phyloP scores from a whole-genome alignment of 2,113 vertebrate species.

The Rynchops niger region DNA sequence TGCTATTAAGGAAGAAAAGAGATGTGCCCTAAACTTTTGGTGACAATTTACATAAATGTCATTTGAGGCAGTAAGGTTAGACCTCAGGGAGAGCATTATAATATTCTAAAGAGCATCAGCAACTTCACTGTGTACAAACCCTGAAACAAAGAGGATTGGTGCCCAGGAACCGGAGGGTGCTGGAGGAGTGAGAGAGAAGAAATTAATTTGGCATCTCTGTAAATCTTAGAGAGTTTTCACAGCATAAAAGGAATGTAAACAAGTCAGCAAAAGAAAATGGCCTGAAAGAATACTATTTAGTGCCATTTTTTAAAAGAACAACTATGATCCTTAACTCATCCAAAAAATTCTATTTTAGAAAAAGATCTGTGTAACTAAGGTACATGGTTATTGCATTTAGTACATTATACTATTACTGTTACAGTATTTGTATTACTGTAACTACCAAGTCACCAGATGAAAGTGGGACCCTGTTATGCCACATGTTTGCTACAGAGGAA shows the following conservation, averaged over 20 bases:
- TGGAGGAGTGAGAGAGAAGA: background rate
- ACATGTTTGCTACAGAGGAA: background rate
- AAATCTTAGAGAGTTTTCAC: background rate
- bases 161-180: background rate
- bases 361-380: background rate
- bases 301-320: background rate
- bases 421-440: background rate
- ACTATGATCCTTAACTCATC: background rate
- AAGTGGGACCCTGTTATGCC: background rate
- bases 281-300: background rate
- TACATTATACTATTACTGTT: background rate
- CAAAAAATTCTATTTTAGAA: background rate
- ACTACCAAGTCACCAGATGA: background rate
- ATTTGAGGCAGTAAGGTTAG: conserved; percentile 46
- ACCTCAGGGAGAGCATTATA: conserved; percentile 34
- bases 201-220: background rate
- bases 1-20: conserved; percentile 61
- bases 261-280: background rate
- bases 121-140: background rate
- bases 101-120: conserved; percentile 50
- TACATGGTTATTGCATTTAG: background rate
- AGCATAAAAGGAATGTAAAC: background rate
- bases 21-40: conserved; percentile 41
- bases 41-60: conserved; percentile 61
- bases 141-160: background rate